Percentiles rank a stretch among this genome's conserved stretches.
phyloP scores from a whole-genome alignment of 1,140 invertebrate genomes.

The Pinna nobilis region DNA sequence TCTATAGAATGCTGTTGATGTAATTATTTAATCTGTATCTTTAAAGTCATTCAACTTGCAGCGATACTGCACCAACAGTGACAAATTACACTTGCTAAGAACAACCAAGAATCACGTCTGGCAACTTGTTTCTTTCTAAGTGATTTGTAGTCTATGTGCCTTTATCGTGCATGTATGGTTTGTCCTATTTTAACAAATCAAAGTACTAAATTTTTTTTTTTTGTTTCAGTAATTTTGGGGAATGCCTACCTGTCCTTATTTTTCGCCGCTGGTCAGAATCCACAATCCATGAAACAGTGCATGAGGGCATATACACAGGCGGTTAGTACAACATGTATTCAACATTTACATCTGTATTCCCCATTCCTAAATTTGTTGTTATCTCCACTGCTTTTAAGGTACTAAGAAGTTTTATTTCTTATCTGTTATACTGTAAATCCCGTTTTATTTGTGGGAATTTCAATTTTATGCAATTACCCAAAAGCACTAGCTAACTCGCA shows the following conservation, averaged over 20 bases:
- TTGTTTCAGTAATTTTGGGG: slow-evolving; percentile 81
- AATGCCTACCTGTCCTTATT: slow-evolving; percentile 90
- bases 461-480: too few relatives aligned
- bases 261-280: slow-evolving; percentile 85
- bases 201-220: background rate
- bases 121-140: background rate
- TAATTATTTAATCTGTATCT: too few relatives aligned
- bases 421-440: too few relatives aligned
- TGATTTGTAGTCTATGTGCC: background rate
- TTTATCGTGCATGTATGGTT: background rate
- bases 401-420: too few relatives aligned
- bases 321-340: slow-evolving; percentile 75
- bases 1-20: too few relatives aligned
- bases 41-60: too few relatives aligned
- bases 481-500: too few relatives aligned
- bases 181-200: background rate
- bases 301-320: slow-evolving; percentile 90
- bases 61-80: too few relatives aligned
- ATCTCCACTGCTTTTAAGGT: too few relatives aligned
- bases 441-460: too few relatives aligned
- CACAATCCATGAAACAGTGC: slow-evolving; percentile 82
- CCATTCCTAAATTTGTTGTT: too few relatives aligned
- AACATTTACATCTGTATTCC: too few relatives aligned
- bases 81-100: background rate
- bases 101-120: background rate